Evolutionary conservation across 1,140 invertebrate species (phyloP), one percentile per base, ranked within the genome.

Genomic region (Zaprionus capensis): DNA sequence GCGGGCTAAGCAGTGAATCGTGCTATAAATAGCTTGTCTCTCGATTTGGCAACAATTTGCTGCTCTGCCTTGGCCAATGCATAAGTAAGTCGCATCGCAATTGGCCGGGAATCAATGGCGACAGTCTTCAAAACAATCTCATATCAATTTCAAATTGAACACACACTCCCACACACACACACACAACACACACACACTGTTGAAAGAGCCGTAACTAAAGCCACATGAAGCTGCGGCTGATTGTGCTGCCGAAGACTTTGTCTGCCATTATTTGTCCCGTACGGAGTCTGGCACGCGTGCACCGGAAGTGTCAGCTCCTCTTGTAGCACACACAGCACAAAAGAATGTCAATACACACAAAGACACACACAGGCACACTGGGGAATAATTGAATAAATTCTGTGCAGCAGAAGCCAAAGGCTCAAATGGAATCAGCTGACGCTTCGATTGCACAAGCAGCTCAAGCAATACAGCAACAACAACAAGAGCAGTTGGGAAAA

Each of bases 111-210:
- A 84, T 83, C 77, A 79, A 81, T 76, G 73, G 66, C 66, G 68
- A 41, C 64, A 49, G 65, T 55, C 64, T 64, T 46, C 61, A 17
- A 68, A 71, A 71, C 65, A 83, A 90, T 81, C 81, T 73, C 76
- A 74, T 71, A 84, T 84, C 63, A 70, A 90, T 81, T 73, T 78
- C 74, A 87, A 81, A 90, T 76, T 81, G 81, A 88, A 70, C 15
- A 41, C 38, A 41, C 38, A 63, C 80, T 61, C 65, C 49, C 26
- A n/a, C 49, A 51, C 58, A 44, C 44, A 38, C 28, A 67, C 12
- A 51, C 46, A 68, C 61, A 61, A 61, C 68, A 51, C 46, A 69
- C 34, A 31, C 44, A 63, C 31, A 67, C 17, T 20, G n/a, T 46
- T 6, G 44, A 11, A 46, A 7, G 9, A 20, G 17, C 46, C 17